Percentiles rank a stretch among this genome's conserved stretches.
phyloP scores from a whole-genome alignment of 1,140 invertebrate species.

The Drosophila pectinifera region DNA sequence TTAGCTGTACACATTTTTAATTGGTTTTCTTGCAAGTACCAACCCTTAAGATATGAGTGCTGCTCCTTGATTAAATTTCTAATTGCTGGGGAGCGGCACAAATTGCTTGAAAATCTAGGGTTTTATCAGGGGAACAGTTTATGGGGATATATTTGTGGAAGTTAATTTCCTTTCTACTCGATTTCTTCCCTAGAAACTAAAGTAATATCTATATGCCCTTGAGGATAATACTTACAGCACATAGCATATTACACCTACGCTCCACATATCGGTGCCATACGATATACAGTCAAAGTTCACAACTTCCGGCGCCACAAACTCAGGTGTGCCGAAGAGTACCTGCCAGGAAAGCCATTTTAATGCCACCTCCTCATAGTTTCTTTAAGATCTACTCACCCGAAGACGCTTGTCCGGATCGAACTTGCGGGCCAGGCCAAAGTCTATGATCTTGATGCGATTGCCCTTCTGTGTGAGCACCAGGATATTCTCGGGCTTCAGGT shows the following conservation, averaged over 20 bases:
- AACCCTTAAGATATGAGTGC: constrained; percentile 20
- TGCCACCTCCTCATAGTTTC: neutral
- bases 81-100: constrained; percentile 27
- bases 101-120: constrained; percentile 24
- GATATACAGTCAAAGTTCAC: constrained; percentile 99
- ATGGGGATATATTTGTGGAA: neutral
- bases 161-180: neutral
- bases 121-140: too few species aligned
- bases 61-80: constrained; percentile 53
- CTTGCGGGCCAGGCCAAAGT: constrained; percentile 97
- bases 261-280: constrained; percentile 99
- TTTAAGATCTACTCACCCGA: constrained; percentile 82
- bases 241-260: constrained; percentile 98
- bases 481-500: constrained; percentile 99
- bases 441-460: constrained; percentile 99
- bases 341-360: constrained; percentile 73
- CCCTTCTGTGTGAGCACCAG: constrained; percentile 97
- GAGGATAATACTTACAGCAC: constrained; percentile 97
- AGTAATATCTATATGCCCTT: neutral
- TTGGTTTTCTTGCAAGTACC: constrained; percentile 52
- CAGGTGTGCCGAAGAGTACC: constrained; percentile 98
- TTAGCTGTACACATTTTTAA: constrained; percentile 67
- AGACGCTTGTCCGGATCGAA: constrained; percentile 97
- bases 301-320: constrained; percentile 99
- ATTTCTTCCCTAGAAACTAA: neutral